Conservation (phyloP, 1,140 invertebrate species). For the Cepaea nemoralis region DNA sequence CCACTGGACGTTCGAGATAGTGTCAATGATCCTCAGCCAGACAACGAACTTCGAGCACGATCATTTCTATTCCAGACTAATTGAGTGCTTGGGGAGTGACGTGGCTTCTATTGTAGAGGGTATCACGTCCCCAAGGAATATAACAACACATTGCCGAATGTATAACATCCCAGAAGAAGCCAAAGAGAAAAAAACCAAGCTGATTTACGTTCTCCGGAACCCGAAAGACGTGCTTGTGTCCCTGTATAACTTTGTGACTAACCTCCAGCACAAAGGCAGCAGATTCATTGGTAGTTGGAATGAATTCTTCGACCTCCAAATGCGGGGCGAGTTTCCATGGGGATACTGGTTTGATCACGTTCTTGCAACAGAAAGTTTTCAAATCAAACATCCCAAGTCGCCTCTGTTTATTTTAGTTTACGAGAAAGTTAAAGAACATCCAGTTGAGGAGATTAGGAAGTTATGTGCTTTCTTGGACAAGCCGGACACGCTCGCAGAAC, state of each 20-base stretch:
- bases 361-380: neutral
- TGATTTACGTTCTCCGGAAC: neutral
- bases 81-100: neutral
- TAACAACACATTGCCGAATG: neutral
- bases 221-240: neutral
- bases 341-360: slow-evolving; percentile 8
- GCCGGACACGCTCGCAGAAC: neutral
- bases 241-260: neutral
- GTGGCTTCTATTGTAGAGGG: neutral
- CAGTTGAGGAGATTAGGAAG: neutral
- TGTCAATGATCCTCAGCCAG: neutral
- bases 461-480: neutral
- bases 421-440: neutral
- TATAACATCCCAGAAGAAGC: neutral
- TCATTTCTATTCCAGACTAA: neutral
- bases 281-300: neutral
- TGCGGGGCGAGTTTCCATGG: neutral
- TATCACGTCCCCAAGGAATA: neutral
- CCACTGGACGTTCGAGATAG: slow-evolving; percentile 2
- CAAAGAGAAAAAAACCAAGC: neutral
- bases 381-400: neutral
- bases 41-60: neutral
- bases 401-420: neutral
- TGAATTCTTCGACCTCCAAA: neutral
- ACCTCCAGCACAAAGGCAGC: no score